phyloP scores from a whole-genome alignment of 2,888 invertebrate genomes.

The Synanthedon vespiformis region DNA sequence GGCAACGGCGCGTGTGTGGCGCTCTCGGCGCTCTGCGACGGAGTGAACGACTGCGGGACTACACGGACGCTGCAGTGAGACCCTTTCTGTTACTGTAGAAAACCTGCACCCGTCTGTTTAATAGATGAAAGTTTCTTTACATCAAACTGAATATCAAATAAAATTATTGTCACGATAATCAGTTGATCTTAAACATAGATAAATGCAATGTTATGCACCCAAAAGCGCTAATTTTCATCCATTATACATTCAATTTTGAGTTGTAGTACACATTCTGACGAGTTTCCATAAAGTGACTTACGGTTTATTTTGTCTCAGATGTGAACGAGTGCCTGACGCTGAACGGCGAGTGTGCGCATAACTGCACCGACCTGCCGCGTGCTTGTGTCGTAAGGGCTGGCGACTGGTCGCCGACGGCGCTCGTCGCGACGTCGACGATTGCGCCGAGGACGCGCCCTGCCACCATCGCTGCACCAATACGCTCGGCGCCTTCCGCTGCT shows the following conservation, averaged over 20 bases:
- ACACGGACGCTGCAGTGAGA: conserved; percentile 73
- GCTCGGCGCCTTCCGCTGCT: conserved; percentile 82
- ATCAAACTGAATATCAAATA: no score
- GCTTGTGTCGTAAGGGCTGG: conserved; percentile 74
- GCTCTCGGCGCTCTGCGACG: conserved; percentile 76
- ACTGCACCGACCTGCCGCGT: conserved; percentile 80
- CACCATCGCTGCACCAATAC: conserved; percentile 85
- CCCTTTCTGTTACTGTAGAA: background rate
- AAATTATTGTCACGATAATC: no score
- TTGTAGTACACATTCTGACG: no score
- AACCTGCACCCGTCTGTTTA: no score
- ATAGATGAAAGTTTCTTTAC: no score
- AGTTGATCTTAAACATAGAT: no score
- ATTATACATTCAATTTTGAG: no score
- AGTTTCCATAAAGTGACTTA: no score
- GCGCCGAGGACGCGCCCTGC: conserved; percentile 77
- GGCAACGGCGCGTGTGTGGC: conserved; percentile 80
- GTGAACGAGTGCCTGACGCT: conserved; percentile 78
- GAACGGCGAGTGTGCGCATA: conserved; percentile 77
- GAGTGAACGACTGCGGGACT: conserved; percentile 81
- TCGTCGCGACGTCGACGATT: conserved; percentile 86
- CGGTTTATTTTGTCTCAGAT: no score
- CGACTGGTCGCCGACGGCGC: conserved; percentile 66
- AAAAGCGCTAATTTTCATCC: no score
- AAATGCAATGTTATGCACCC: no score